These are phyloP conservation scores for Tetrapedia diversipes DNA, from an alignment of 2,888 invertebrate genomes.

Conservation along the genomic window DNA sequence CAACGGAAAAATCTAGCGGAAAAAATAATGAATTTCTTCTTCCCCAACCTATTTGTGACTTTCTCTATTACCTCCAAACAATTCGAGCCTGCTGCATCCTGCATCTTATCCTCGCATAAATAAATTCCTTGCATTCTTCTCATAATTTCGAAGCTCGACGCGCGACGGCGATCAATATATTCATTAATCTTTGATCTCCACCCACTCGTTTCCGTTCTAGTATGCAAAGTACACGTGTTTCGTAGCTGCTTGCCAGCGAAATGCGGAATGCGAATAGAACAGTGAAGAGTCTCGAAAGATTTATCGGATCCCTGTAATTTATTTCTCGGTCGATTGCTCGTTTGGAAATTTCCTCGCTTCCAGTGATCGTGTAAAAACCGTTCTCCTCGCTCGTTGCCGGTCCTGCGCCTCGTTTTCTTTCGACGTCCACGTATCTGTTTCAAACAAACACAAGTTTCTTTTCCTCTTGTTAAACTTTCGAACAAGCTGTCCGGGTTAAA, in stretches of 20 bases:
- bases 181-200: constrained; percentile 34
- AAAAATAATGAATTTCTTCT: neutral
- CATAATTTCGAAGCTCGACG: neutral
- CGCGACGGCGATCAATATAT: constrained; percentile 25
- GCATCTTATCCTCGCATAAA: constrained; percentile 1
- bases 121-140: constrained; percentile 18
- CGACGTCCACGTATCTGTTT: neutral
- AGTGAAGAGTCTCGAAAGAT: neutral
- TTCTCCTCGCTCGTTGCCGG: neutral
- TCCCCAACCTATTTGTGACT: neutral
- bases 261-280: constrained; percentile 1
- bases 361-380: neutral
- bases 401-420: neutral
- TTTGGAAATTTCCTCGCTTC: constrained; percentile 10
- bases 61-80: neutral
- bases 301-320: constrained; percentile 6
- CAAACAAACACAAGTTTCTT: neutral
- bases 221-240: constrained; percentile 23
- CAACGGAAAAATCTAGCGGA: no score
- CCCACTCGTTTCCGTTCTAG: neutral
- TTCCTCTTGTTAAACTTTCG: neutral
- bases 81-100: neutral
- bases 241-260: constrained; percentile 5
- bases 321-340: constrained; percentile 7
- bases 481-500: neutral